These are phyloP conservation scores for Paratrypauchen microcephalus DNA, from an alignment of 2,797 vertebrate genomes.

Conservation along the genomic window DNA sequence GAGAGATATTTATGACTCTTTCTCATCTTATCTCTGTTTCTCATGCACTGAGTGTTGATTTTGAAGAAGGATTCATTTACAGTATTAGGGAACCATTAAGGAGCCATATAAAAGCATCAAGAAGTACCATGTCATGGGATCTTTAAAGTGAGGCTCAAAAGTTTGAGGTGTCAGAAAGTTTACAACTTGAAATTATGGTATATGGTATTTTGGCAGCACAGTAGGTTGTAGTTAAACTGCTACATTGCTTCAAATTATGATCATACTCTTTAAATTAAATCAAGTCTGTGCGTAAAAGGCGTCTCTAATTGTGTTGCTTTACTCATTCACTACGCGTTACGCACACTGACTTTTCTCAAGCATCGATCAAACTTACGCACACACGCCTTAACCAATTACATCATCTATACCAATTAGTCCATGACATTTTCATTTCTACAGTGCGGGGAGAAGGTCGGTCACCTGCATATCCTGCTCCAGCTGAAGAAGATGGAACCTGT, in stretches of 20 bases:
- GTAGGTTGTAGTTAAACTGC: too few relatives aligned
- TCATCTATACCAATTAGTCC: conserved; percentile 28
- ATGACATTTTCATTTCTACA: conserved; percentile 29
- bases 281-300: background rate
- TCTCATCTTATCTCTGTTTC: too few relatives aligned
- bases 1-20: too few relatives aligned
- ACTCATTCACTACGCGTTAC: background rate
- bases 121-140: too few relatives aligned
- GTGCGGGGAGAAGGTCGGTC: conserved; percentile 14
- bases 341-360: background rate
- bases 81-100: too few relatives aligned
- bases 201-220: too few relatives aligned
- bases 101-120: too few relatives aligned
- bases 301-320: conserved; percentile 3
- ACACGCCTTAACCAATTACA: conserved; percentile 17
- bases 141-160: too few relatives aligned
- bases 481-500: conserved; percentile 91
- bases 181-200: too few relatives aligned
- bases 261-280: background rate
- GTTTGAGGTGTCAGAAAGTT: too few relatives aligned
- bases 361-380: conserved; percentile 16
- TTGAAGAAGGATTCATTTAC: too few relatives aligned
- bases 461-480: conserved; percentile 96
- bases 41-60: too few relatives aligned
- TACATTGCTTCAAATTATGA: background rate